These are phyloP conservation scores for Palythoa heliodiscus DNA, from an alignment of 92 coral and sea anemone genomes.

Conservation along the genomic window DNA sequence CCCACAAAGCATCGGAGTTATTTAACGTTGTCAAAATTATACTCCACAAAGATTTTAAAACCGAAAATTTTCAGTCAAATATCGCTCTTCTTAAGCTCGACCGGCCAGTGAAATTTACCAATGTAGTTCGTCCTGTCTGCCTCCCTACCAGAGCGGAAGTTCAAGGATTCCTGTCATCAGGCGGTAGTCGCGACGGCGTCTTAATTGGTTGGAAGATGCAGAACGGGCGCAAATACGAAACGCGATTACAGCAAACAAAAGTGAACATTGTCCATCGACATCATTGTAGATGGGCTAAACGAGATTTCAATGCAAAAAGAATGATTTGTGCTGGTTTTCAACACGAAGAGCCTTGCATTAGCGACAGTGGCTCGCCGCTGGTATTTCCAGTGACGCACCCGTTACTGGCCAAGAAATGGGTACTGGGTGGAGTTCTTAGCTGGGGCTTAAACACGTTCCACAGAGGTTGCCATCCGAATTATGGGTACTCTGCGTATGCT, in stretches of 20 bases:
- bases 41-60: conserved; percentile 69
- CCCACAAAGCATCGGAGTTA: conserved; percentile 50
- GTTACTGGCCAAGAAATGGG: conserved; percentile 57
- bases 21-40: conserved; percentile 63
- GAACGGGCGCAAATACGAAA: conserved; percentile 58
- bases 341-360: conserved; percentile 68
- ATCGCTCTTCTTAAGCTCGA: conserved; percentile 83
- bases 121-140: conserved; percentile 76
- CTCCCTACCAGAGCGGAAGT: conserved; percentile 70
- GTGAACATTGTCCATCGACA: conserved; percentile 64
- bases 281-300: conserved; percentile 70
- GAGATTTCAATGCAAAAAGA: conserved; percentile 50
- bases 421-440: conserved; percentile 87
- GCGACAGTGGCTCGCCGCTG: conserved; percentile 95
- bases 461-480: conserved; percentile 68
- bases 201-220: conserved; percentile 84
- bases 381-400: conserved; percentile 75
- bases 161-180: conserved; percentile 45
- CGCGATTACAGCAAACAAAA: conserved; percentile 68
- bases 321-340: conserved; percentile 89
- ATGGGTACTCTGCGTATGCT: conserved; percentile 76
- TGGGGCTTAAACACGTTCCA: conserved; percentile 83
- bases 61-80: conserved; percentile 62
- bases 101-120: conserved; percentile 66
- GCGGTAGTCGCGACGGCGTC: conserved; percentile 62